Evolutionary conservation across 2,113 vertebrate species (phyloP).

Genomic region (Phaethornis superciliosus): DNA sequence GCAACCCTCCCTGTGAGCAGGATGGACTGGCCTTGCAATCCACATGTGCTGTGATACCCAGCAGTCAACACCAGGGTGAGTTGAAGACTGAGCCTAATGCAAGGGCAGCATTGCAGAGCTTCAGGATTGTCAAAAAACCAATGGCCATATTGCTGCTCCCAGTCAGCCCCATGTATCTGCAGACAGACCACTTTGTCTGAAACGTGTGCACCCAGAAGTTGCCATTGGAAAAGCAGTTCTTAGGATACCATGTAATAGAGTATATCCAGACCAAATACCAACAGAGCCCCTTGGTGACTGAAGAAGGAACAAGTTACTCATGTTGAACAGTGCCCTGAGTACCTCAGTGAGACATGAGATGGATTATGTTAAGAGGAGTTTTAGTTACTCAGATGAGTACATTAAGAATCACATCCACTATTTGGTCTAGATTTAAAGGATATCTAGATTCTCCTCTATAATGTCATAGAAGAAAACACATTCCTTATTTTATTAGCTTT

Average conservation of each 20-base stretch:
- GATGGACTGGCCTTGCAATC: background rate
- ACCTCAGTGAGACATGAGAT: too few relatives aligned
- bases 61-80: background rate
- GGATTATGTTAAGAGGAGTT: too few relatives aligned
- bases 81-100: background rate
- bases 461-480: background rate
- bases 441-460: background rate
- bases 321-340: background rate
- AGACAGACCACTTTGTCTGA: background rate
- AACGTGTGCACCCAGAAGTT: background rate
- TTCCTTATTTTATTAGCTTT: background rate
- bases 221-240: background rate
- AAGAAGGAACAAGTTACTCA: rapidly evolving
- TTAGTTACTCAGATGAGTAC: background rate
- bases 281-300: background rate
- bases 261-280: background rate
- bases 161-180: background rate
- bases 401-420: background rate
- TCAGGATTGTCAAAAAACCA: rapidly evolving
- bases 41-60: background rate
- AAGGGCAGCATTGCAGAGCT: background rate
- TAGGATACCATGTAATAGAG: background rate
- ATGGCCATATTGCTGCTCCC: background rate
- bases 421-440: background rate
- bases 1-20: background rate